These are phyloP conservation scores for Chymomyza amoena DNA, from an alignment of 2,888 invertebrate genomes.

Conservation along the genomic window DNA sequence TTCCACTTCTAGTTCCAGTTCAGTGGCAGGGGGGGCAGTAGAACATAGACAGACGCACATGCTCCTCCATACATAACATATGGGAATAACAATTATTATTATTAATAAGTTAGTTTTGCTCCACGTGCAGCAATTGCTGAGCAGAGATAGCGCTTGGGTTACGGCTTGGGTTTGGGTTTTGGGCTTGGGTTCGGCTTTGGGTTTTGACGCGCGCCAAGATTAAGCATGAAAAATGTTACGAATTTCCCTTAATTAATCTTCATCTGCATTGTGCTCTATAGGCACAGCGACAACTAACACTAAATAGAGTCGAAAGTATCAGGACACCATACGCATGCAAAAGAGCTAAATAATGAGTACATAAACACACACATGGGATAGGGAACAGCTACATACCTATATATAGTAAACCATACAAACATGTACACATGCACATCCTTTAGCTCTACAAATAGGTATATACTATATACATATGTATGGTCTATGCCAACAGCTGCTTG, in stretches of 20 bases:
- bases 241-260: constrained; percentile 69
- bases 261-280: constrained; percentile 51
- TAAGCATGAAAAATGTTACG: constrained; percentile 71
- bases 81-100: background rate
- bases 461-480: background rate
- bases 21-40: background rate
- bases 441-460: constrained; percentile 63
- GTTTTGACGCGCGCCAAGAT: constrained; percentile 1
- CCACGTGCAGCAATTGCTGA: background rate
- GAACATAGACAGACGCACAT: background rate
- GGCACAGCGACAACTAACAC: constrained; percentile 12
- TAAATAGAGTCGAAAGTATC: background rate
- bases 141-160: no score
- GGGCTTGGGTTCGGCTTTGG: background rate
- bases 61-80: background rate
- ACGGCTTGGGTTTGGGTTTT: background rate
- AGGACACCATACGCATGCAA: background rate
- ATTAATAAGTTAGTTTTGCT: constrained; percentile 3
- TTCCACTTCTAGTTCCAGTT: background rate
- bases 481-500: constrained; percentile 35
- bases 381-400: no score
- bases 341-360: background rate
- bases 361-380: background rate
- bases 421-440: constrained; percentile 1
- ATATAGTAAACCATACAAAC: no score